These are phyloP conservation scores for Rhinichthys klamathensis DNA, from an alignment of 2,113 vertebrate genomes.

Conservation along the genomic window DNA sequence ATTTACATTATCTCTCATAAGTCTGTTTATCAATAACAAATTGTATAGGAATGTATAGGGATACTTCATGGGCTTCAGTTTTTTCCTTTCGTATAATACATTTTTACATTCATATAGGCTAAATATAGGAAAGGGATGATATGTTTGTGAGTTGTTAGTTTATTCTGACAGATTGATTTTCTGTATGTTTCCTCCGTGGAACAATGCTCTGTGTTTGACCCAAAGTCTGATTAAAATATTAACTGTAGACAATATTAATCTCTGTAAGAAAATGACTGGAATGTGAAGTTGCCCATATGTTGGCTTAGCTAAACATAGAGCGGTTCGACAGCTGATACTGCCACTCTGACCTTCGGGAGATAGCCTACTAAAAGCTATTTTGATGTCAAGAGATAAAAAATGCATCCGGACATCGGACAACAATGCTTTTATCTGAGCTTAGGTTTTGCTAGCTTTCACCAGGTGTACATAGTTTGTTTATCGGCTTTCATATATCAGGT, in stretches of 20 bases:
- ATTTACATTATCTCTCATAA: not conserved
- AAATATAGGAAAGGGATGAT: not conserved
- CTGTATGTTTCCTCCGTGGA: not conserved
- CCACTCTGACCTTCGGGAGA: conserved; percentile 55
- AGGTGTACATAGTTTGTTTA: not conserved
- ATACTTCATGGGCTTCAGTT: not conserved
- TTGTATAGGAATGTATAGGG: not conserved
- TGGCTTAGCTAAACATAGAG: conserved; percentile 66
- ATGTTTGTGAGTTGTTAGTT: not conserved
- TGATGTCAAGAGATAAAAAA: conserved; percentile 17
- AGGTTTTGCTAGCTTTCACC: not conserved
- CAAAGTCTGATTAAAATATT: conserved; percentile 66
- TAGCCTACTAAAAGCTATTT: not conserved
- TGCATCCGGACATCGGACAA: not conserved
- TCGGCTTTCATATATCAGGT: not conserved
- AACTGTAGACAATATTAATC: conserved; percentile 67
- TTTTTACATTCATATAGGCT: not conserved
- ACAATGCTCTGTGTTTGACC: conserved; percentile 29
- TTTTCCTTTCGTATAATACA: not conserved
- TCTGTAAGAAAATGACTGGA: conserved; percentile 63
- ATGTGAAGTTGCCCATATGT: conserved; percentile 56
- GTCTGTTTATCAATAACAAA: not conserved
- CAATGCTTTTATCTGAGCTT: not conserved
- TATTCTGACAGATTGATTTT: not conserved
- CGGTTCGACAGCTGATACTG: conserved; percentile 64